phyloP scores from a whole-genome alignment of 2,888 invertebrate species.

The Cryptocheilus praepositus region DNA sequence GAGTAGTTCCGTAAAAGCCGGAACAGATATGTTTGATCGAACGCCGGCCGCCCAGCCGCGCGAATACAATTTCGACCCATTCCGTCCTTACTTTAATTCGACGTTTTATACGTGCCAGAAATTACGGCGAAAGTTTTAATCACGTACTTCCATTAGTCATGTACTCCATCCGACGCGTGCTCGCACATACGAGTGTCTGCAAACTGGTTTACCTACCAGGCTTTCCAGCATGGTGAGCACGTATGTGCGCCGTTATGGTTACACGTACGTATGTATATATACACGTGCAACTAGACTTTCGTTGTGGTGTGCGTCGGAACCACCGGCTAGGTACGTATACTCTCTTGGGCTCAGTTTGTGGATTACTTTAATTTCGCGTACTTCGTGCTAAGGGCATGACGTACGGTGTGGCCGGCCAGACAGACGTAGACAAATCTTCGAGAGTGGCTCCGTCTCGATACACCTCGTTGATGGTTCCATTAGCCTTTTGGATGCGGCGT shows the following conservation, averaged over 20 bases:
- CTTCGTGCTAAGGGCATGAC: slow-evolving; percentile 15
- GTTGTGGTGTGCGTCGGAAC: too few relatives aligned
- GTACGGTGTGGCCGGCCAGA: background rate
- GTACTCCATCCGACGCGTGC: slow-evolving; percentile 50
- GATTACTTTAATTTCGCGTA: slow-evolving; percentile 38
- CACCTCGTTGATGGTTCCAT: too few relatives aligned
- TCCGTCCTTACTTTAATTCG: slow-evolving; percentile 48
- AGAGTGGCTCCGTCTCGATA: too few relatives aligned
- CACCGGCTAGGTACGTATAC: slow-evolving; percentile 5
- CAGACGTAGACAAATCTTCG: too few relatives aligned
- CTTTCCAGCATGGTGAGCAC: slow-evolving; percentile 17
- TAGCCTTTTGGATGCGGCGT: too few relatives aligned
- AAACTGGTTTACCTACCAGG: slow-evolving; percentile 35
- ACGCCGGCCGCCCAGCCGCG: background rate
- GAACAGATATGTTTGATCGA: too few relatives aligned
- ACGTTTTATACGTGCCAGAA: slow-evolving; percentile 57
- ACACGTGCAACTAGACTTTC: slow-evolving; percentile 7
- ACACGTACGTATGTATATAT: background rate
- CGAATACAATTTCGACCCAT: slow-evolving; percentile 13
- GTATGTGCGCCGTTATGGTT: background rate
- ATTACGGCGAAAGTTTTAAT: slow-evolving; percentile 66
- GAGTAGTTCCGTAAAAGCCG: too few relatives aligned
- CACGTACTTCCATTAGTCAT: slow-evolving; percentile 65
- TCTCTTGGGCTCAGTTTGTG: slow-evolving; percentile 8
- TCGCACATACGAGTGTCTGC: slow-evolving; percentile 30